Conservation (phyloP, 1,140 invertebrate genomes). For the Cyclargus thomasi region DNA sequence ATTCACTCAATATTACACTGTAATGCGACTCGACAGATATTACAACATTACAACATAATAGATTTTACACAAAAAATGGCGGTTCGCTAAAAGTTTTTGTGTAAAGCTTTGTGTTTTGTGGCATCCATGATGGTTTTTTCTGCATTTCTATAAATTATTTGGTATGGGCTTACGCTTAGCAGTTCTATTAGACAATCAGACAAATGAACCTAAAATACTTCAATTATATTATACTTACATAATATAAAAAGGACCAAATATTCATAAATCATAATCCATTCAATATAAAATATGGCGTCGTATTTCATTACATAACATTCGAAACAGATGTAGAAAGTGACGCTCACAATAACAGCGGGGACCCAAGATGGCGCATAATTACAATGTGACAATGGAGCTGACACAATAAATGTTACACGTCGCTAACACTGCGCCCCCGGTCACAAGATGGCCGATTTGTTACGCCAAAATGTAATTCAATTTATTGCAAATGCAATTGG, state of each 20-base stretch:
- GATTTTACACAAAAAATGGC: not conserved
- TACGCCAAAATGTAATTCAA: not conserved
- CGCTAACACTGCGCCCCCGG: not conserved
- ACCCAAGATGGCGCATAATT: not conserved
- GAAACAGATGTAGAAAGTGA: slow-evolving; percentile 3
- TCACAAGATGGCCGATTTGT: not conserved
- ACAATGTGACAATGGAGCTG: not conserved
- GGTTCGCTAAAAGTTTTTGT: not conserved
- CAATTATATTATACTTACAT: too few relatives aligned
- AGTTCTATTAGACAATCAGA: too few relatives aligned
- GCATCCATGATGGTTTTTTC: too few relatives aligned
- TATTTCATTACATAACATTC: not conserved
- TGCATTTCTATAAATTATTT: too few relatives aligned
- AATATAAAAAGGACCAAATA: too few relatives aligned
- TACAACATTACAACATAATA: not conserved
- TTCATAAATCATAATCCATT: not conserved
- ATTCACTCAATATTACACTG: slow-evolving; percentile 11
- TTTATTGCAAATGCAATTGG: not conserved
- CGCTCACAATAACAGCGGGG: not conserved
- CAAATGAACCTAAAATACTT: too few relatives aligned
- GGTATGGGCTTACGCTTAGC: too few relatives aligned
- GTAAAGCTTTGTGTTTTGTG: too few relatives aligned
- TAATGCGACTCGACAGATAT: slow-evolving; percentile 4
- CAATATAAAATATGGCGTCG: not conserved
- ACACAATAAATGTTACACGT: not conserved